Conservation (phyloP, 2,888 invertebrate genomes). For the Eilema depressum region DNA sequence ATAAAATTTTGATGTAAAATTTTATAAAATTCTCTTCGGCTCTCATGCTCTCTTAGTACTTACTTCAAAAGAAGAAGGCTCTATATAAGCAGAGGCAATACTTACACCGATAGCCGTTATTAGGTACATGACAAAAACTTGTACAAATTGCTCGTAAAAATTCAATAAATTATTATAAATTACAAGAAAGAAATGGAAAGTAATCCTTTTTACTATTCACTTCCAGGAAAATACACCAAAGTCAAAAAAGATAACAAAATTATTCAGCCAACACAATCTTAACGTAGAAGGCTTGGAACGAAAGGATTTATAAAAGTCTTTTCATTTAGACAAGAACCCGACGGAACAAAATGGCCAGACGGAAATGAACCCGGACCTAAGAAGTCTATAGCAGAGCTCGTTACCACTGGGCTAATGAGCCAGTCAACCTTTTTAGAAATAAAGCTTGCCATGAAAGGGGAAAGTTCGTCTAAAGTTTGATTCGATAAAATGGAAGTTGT, state of each 20-base stretch:
- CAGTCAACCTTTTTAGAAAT: conserved; percentile 5
- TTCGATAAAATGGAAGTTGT: neutral
- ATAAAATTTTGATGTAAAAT: no score
- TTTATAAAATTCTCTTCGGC: no score
- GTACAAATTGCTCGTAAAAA: neutral
- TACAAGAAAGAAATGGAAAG: neutral
- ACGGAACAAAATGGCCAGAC: conserved; percentile 21
- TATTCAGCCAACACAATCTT: neutral
- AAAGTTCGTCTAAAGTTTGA: neutral
- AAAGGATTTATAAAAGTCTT: conserved; percentile 21
- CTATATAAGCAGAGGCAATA: no score
- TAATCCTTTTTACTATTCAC: neutral
- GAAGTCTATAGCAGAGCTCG: conserved; percentile 18
- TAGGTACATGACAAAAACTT: no score
- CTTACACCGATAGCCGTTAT: no score
- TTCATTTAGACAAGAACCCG: conserved; percentile 14
- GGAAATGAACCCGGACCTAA: conserved; percentile 22
- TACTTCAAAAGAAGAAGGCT: no score
- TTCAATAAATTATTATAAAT: neutral
- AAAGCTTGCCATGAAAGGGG: neutral
- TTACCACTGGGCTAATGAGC: conserved; percentile 20
- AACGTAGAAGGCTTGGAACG: conserved; percentile 12
- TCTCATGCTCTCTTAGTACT: no score
- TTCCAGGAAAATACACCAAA: neutral
- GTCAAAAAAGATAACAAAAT: neutral